Evolutionary conservation across 2,888 invertebrate genomes (phyloP).

Genomic region (Apoda limacodes): DNA sequence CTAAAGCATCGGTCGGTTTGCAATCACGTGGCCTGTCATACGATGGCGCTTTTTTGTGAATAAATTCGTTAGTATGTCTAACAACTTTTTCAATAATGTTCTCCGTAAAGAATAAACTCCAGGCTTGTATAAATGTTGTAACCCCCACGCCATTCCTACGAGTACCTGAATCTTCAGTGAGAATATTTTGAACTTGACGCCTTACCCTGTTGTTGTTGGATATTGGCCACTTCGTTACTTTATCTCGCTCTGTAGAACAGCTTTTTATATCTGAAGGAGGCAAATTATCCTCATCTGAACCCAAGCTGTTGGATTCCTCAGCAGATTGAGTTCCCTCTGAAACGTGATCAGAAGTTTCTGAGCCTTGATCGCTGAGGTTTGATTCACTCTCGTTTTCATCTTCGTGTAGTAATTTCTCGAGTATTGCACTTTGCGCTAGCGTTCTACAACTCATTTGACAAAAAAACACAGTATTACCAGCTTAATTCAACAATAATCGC

Average conservation of each 20-base stretch:
- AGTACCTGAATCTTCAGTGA: conserved; percentile 17
- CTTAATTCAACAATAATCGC: too few species aligned
- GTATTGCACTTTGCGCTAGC: too few species aligned
- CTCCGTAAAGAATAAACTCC: conserved; percentile 21
- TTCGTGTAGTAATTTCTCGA: too few species aligned
- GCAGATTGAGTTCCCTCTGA: too few species aligned
- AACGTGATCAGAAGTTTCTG: too few species aligned
- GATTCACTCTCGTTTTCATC: too few species aligned
- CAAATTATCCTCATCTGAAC: conserved; percentile 17
- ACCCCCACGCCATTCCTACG: conserved; percentile 18
- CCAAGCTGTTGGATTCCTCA: too few species aligned
- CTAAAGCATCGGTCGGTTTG: conserved; percentile 9
- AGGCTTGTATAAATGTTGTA: conserved; percentile 19
- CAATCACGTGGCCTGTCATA: conserved; percentile 18
- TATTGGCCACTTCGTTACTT: conserved; percentile 17
- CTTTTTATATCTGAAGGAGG: conserved; percentile 13
- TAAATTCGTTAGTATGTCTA: conserved; percentile 2
- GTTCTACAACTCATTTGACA: too few species aligned
- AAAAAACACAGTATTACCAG: too few species aligned
- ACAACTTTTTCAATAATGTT: conserved; percentile 12
- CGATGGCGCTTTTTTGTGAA: conserved; percentile 11
- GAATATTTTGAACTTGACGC: conserved; percentile 18
- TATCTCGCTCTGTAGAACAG: conserved; percentile 15
- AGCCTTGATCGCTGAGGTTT: too few species aligned
- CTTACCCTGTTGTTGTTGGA: conserved; percentile 16